Percentiles rank a stretch among this genome's conserved stretches.
Evolutionary conservation across 2,113 vertebrate genomes (phyloP).

Genomic region (Siniperca chuatsi): DNA sequence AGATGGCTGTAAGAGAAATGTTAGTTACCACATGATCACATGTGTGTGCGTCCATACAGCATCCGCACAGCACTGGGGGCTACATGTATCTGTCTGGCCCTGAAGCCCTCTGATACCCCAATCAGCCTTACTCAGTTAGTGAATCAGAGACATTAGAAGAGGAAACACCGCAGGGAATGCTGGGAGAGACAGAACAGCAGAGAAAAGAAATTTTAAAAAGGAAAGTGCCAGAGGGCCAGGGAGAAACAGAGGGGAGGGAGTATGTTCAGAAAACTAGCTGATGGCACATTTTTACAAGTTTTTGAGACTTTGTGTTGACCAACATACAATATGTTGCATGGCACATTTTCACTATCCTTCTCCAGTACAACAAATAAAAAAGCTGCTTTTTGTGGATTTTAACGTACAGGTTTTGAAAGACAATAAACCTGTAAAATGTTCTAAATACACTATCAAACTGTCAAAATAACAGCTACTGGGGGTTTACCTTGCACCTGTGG

Average conservation of each 20-base stretch:
- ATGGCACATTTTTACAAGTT: background rate
- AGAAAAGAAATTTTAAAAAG: background rate
- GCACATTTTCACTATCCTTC: background rate
- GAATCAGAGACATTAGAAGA: slow-evolving; percentile 42
- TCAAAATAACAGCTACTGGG: background rate
- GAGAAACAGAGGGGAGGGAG: background rate
- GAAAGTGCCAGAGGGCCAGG: slow-evolving; percentile 6
- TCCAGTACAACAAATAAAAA: background rate
- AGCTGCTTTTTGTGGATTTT: background rate
- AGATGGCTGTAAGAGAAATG: slow-evolving; percentile 33
- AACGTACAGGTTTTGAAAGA: background rate
- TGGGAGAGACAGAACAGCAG: slow-evolving; percentile 29
- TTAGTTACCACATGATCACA: slow-evolving; percentile 14
- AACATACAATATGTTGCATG: background rate
- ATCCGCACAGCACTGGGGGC: slow-evolving; percentile 13
- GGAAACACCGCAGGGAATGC: slow-evolving; percentile 42
- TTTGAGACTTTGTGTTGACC: background rate
- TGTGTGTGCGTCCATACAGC: background rate
- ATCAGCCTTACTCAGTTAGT: slow-evolving; percentile 62
- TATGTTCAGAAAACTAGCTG: background rate
- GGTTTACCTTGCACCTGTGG: background rate
- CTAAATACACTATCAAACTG: background rate
- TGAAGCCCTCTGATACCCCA: slow-evolving; percentile 49
- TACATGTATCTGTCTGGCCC: slow-evolving; percentile 41
- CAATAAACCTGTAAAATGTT: background rate